phyloP scores from a whole-genome alignment of 2,113 vertebrate species.

The Diphyllodes magnificus region DNA sequence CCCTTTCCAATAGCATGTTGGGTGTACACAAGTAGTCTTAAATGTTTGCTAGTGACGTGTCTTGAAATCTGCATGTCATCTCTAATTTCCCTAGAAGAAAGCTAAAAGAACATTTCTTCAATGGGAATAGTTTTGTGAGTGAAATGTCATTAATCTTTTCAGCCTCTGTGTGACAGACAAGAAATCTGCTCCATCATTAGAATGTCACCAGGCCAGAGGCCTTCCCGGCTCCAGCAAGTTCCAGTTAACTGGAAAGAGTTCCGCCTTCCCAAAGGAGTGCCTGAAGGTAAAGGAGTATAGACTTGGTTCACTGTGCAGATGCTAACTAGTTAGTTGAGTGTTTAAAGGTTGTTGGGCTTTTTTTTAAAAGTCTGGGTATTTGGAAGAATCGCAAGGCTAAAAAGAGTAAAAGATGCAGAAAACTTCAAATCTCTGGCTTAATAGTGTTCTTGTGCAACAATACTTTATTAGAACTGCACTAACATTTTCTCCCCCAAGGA shows the following conservation, averaged over 20 bases:
- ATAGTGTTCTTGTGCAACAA: not conserved
- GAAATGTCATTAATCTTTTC: conserved; percentile 7
- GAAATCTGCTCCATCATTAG: conserved; percentile 71
- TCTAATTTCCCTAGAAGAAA: not conserved
- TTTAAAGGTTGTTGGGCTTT: not conserved
- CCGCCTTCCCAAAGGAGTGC: not conserved
- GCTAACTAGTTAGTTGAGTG: not conserved
- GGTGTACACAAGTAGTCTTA: not conserved
- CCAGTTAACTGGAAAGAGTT: not conserved
- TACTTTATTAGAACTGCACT: not conserved
- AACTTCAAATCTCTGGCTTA: not conserved
- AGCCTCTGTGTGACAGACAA: conserved; percentile 19
- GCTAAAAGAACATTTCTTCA: not conserved
- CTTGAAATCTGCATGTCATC: not conserved
- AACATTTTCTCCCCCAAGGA: rapidly evolving
- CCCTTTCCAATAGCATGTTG: not conserved
- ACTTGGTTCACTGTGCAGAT: not conserved
- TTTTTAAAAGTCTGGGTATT: not conserved
- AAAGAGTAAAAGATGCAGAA: not conserved
- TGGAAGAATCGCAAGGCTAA: not conserved
- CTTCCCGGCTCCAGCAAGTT: not conserved
- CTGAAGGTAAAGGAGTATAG: conserved; percentile 59
- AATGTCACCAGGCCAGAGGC: conserved; percentile 51
- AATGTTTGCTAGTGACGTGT: not conserved
- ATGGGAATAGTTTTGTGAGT: not conserved